Conservation (phyloP, 2,113 vertebrate species). For the Erpornis zantholeuca region DNA sequence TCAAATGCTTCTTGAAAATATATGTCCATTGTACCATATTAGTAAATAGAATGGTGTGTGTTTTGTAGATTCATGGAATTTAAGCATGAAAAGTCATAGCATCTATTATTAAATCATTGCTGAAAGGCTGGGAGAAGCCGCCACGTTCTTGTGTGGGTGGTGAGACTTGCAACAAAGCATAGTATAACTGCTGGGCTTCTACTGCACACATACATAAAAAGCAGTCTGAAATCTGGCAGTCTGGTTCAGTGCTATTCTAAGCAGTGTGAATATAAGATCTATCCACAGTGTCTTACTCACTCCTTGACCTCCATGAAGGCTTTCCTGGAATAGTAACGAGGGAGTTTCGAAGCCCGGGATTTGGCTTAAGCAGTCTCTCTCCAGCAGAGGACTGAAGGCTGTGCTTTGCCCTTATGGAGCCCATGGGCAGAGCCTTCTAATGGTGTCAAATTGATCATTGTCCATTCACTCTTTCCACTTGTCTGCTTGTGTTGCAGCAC, state of each 20-base stretch:
- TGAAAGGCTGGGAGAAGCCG: slow-evolving; percentile 8
- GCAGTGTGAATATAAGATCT: slow-evolving; percentile 18
- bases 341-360: background rate
- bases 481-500: slow-evolving; percentile 74
- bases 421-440: background rate
- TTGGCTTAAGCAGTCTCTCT: background rate
- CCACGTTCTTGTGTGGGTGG: slow-evolving; percentile 38
- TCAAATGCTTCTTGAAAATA: background rate
- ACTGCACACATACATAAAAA: slow-evolving; percentile 40
- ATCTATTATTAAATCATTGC: slow-evolving; percentile 58
- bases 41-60: background rate
- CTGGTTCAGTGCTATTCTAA: slow-evolving; percentile 51
- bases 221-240: slow-evolving; percentile 47
- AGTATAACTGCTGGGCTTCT: slow-evolving; percentile 47
- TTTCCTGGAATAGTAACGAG: slow-evolving; percentile 51
- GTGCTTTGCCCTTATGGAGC: background rate
- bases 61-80: slow-evolving; percentile 40
- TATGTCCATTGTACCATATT: background rate
- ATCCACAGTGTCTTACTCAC: slow-evolving; percentile 29
- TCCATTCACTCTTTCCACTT: background rate
- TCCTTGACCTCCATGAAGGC: slow-evolving; percentile 41
- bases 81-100: background rate
- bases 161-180: slow-evolving; percentile 58
- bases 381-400: background rate
- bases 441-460: accelerated